Conservation (phyloP, 2,888 invertebrate species). For the Hydropsyche betteni region DNA sequence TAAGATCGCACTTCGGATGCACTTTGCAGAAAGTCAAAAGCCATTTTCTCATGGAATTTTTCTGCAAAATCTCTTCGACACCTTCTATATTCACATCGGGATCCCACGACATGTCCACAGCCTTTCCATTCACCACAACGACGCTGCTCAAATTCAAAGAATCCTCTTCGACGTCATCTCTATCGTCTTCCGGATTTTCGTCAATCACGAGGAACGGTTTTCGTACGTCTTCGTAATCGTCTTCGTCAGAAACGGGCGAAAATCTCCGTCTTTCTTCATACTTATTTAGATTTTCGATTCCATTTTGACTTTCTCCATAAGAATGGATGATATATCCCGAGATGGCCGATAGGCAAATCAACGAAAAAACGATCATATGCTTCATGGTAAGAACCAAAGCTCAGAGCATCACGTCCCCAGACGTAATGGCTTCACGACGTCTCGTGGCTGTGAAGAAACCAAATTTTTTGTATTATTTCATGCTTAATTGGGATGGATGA, state of each 20-base stretch:
- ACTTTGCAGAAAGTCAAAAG: constrained; percentile 44
- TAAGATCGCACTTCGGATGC: constrained; percentile 47
- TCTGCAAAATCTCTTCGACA: neutral
- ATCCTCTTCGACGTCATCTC: neutral
- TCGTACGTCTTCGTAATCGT: neutral
- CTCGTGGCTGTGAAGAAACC: too few species aligned
- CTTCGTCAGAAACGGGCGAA: neutral
- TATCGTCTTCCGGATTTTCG: constrained; percentile 17
- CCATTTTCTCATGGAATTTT: constrained; percentile 36
- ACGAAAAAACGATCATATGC: too few species aligned
- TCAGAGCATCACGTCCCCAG: neutral
- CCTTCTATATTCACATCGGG: constrained; percentile 5
- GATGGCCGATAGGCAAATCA: too few species aligned
- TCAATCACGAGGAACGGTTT: constrained; percentile 1
- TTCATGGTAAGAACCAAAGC: neutral
- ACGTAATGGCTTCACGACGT: neutral
- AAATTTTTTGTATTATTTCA: constrained; percentile 3
- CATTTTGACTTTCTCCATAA: too few species aligned
- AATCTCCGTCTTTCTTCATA: neutral
- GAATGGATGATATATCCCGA: too few species aligned
- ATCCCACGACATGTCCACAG: constrained; percentile 26
- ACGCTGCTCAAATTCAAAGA: neutral
- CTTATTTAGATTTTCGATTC: too few species aligned
- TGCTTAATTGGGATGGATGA: constrained; percentile 6
- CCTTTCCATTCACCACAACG: constrained; percentile 43